Conservation (phyloP, 2,797 vertebrate species). For the Cynopterus sphinx region DNA sequence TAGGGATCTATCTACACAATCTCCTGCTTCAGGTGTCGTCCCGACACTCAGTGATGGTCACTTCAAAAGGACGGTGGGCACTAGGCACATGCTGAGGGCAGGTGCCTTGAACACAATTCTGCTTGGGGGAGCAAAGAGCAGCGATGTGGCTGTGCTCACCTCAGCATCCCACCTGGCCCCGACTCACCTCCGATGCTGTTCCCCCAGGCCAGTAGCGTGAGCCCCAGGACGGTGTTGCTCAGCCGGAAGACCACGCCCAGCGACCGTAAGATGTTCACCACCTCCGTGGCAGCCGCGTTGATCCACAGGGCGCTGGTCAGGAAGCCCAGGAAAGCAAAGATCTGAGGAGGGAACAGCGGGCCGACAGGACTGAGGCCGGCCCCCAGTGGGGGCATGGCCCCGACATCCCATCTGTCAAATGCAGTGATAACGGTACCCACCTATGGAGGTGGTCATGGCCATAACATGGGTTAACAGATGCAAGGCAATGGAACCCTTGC, state of each 20-base stretch:
- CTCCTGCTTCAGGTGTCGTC: not conserved
- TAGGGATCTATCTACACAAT: not conserved
- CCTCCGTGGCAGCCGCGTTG: conserved; percentile 91
- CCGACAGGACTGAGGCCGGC: not conserved
- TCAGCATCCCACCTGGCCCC: not conserved
- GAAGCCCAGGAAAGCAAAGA: conserved; percentile 95
- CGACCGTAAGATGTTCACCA: conserved; percentile 94
- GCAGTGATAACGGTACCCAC: accelerated
- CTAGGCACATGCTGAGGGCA: not conserved
- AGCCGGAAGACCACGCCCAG: conserved; percentile 93
- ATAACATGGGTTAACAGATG: accelerated
- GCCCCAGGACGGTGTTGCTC: conserved; percentile 96
- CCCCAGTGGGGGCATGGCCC: not conserved
- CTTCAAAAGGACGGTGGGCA: not conserved
- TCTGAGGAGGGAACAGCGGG: conserved; percentile 79
- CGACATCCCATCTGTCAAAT: not conserved
- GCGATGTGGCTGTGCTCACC: accelerated
- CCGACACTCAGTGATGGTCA: accelerated
- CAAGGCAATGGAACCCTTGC: not conserved
- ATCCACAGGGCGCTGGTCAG: conserved; percentile 95
- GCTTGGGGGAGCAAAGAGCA: not conserved
- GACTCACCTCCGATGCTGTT: conserved; percentile 95
- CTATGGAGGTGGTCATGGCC: accelerated
- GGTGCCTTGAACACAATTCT: not conserved
- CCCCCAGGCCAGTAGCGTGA: conserved; percentile 98